These are phyloP conservation scores for Ursus arctos DNA, from an alignment of 2,113 vertebrate genomes.

Conservation along the genomic window DNA sequence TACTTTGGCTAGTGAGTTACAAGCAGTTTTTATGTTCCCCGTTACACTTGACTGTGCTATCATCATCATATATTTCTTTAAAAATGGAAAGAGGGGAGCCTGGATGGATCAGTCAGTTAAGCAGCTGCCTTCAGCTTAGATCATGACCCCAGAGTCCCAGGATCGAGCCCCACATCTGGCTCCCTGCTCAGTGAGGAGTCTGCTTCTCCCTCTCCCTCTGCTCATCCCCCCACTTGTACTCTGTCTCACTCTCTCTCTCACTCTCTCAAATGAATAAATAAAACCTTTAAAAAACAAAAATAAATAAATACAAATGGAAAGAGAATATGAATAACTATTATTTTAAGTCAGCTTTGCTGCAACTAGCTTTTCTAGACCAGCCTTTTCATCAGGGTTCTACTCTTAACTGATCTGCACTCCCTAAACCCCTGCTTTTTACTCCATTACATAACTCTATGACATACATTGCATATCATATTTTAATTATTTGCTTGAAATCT, in stretches of 20 bases:
- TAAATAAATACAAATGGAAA: not conserved
- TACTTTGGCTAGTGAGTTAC: not conserved
- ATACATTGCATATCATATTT: not conserved
- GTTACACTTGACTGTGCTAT: not conserved
- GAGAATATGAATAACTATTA: not conserved
- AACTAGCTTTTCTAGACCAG: not conserved
- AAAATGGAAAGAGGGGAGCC: not conserved
- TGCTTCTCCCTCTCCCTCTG: too few relatives aligned
- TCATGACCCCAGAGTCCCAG: too few relatives aligned
- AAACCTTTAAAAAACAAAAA: too few relatives aligned
- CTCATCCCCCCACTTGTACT: too few relatives aligned
- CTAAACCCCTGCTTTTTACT: not conserved
- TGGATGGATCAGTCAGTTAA: too few relatives aligned
- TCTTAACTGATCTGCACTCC: not conserved
- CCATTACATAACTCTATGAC: not conserved
- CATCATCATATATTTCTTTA: not conserved
- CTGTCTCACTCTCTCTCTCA: too few relatives aligned
- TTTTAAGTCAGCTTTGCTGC: not conserved
- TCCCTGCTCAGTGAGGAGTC: too few relatives aligned
- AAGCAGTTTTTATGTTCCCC: not conserved
- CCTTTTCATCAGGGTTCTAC: not conserved
- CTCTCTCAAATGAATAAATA: too few relatives aligned
- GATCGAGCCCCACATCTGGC: too few relatives aligned
- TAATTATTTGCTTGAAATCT: not conserved
- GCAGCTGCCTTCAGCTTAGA: too few relatives aligned